These are phyloP conservation scores for Poecilia gillii DNA, from an alignment of 2,797 vertebrate genomes.

Conservation along the genomic window DNA sequence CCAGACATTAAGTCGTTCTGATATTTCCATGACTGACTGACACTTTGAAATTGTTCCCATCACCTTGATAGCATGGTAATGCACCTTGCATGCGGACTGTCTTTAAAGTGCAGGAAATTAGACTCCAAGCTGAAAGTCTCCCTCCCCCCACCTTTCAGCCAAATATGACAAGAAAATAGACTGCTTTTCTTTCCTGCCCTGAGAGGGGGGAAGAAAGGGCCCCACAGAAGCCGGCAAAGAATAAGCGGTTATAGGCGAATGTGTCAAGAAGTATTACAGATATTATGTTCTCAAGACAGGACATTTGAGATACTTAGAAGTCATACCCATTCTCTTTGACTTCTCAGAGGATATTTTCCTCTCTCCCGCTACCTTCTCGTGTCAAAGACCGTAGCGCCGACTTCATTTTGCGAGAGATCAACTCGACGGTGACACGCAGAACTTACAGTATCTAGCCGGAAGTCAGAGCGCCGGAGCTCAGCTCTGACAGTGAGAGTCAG, in stretches of 20 bases:
- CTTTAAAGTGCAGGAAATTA: slow-evolving; percentile 81
- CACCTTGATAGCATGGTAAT: slow-evolving; percentile 80
- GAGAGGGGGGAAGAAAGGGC: slow-evolving; percentile 44
- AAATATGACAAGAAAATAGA: slow-evolving; percentile 80
- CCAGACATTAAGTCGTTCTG: slow-evolving; percentile 69
- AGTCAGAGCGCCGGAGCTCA: slow-evolving; percentile 61
- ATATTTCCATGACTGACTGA: slow-evolving; percentile 77
- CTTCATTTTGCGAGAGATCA: slow-evolving; percentile 73
- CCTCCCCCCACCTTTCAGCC: slow-evolving; percentile 63
- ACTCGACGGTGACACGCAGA: slow-evolving; percentile 62
- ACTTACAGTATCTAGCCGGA: slow-evolving; percentile 60
- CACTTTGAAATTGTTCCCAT: slow-evolving; percentile 78
- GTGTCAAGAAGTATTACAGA: slow-evolving; percentile 80
- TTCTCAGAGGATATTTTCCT: slow-evolving; percentile 44
- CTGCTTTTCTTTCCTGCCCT: slow-evolving; percentile 70
- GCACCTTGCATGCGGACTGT: slow-evolving; percentile 72
- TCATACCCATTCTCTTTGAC: slow-evolving; percentile 68
- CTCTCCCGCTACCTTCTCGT: slow-evolving; percentile 33
- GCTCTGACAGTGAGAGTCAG: slow-evolving; percentile 66
- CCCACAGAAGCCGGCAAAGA: slow-evolving; percentile 66
- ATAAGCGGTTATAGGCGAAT: slow-evolving; percentile 73
- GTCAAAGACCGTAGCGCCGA: slow-evolving; percentile 63
- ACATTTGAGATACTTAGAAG: slow-evolving; percentile 76
- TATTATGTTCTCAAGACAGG: slow-evolving; percentile 76
- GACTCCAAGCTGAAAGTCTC: slow-evolving; percentile 74